Evolutionary conservation across 2,888 invertebrate genomes (phyloP).

Genomic region (Teleogryllus oceanicus): DNA sequence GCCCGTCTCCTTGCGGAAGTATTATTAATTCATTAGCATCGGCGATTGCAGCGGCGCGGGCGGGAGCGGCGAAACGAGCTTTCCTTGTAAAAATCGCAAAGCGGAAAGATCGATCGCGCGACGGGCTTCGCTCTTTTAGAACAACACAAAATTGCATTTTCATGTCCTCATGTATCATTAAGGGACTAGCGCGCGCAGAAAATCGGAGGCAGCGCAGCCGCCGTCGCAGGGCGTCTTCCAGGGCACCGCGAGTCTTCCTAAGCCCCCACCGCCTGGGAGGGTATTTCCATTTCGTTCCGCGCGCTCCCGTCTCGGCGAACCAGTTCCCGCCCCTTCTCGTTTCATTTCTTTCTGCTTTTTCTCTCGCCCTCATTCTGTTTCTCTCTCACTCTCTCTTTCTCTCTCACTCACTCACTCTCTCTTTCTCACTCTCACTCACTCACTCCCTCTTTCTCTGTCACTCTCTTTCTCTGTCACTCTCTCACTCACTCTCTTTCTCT

Average conservation of each 20-base stretch:
- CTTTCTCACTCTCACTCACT: too few species aligned
- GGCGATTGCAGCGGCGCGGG: neutral
- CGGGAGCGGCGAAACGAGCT: neutral
- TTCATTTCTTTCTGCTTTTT: too few species aligned
- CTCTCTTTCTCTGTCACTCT: too few species aligned
- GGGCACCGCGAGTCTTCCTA: too few species aligned
- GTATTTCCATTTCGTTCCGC: too few species aligned
- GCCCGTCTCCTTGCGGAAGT: neutral
- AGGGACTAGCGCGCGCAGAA: neutral
- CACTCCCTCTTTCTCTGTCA: too few species aligned
- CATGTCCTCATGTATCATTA: constrained; percentile 18
- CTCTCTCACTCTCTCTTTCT: too few species aligned
- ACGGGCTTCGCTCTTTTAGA: neutral
- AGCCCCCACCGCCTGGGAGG: neutral
- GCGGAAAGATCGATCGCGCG: neutral
- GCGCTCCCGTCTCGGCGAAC: too few species aligned
- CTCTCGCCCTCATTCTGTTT: too few species aligned
- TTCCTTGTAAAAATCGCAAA: constrained; percentile 18
- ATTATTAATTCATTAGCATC: constrained; percentile 18
- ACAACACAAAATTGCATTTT: constrained; percentile 10
- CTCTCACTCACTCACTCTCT: too few species aligned
- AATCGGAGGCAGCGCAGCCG: neutral
- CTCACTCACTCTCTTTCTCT: too few species aligned
- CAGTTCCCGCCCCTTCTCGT: too few species aligned
- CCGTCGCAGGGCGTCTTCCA: neutral